Base-by-base conservation (phyloP, 1,140 invertebrate genomes). In the Eueides isabella region DNA sequence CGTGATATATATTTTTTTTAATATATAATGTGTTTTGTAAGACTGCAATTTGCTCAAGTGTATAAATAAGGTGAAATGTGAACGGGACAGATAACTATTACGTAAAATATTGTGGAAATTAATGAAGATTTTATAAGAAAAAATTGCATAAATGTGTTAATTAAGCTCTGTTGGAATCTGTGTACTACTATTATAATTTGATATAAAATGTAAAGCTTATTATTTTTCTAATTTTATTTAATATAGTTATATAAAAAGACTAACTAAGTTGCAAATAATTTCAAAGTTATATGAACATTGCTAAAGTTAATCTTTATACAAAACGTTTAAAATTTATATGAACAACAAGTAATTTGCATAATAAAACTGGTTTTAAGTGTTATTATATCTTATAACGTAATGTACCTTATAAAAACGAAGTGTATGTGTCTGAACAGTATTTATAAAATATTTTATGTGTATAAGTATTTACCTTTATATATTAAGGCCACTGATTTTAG, bases 11-110 rank as follows among this genome's bases (percentile, higher is more conserved):
- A 61, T 31, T 23, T 16, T 30, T 23, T 9, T 19, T 29, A 30
- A 11, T 55, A 26, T 55, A 35, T 48, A 6, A 14, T 9, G 75
- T 77, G 70, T 48, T 55, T 62, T 81, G 66, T 61, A 35, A 71
- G 29, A 67, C 74, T 75, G 48, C 29, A 16, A 72, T 63, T 74
- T 75, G 73, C 73, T 75, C 74, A 71, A 75, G 23, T 55, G 48
- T 55, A 7, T 11, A 19, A 26, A 26, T 9, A 12, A 12, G 11
- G 19, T 55, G 19, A 55, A 23, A 23, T 55, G 48, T 55, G 48
- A 55, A 44, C 41, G 41, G n/a, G n/a, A 7, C 6, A n/a, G 31
- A 5, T 31, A 44, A n/a, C 4, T 16, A 16, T 38, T 38, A 38
- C 1, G 6, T n/a, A 11, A 9, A 48, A 6, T 48, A 9, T 48